These are phyloP conservation scores for Aphis craccivora DNA, from an alignment of 1,140 invertebrate species.

Conservation along the genomic window DNA sequence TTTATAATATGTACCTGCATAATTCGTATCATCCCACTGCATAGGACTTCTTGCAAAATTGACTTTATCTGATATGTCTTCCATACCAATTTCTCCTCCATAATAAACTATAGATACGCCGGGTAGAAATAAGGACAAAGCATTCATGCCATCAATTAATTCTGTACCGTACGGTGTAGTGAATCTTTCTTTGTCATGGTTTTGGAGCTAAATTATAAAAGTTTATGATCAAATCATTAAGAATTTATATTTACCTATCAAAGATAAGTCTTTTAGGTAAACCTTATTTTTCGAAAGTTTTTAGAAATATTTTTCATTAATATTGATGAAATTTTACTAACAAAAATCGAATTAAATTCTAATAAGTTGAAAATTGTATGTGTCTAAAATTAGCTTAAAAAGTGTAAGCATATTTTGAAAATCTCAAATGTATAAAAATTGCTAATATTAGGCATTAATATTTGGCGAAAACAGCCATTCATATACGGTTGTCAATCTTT, in stretches of 20 bases:
- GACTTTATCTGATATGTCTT: conserved; percentile 67
- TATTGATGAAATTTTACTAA: too few species aligned
- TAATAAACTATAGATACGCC: conserved; percentile 79
- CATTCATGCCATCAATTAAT: neutral
- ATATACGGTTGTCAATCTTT: too few species aligned
- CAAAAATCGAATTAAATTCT: too few species aligned
- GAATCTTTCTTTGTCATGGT: conserved; percentile 19
- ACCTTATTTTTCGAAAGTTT: too few species aligned
- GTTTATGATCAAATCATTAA: neutral
- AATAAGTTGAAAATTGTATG: too few species aligned
- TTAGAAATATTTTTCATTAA: too few species aligned
- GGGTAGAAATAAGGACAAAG: conserved; percentile 70
- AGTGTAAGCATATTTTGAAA: too few species aligned
- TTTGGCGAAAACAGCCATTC: too few species aligned
- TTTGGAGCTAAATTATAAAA: conserved; percentile 10
- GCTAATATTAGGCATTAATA: too few species aligned
- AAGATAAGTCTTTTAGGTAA: neutral
- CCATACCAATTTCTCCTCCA: conserved; percentile 81
- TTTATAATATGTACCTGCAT: conserved; percentile 68
- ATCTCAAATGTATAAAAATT: too few species aligned
- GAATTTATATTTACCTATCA: neutral
- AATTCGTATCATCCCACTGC: conserved; percentile 72
- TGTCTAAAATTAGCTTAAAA: too few species aligned
- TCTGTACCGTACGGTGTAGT: neutral
- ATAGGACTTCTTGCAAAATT: conserved; percentile 76